Conservation (phyloP, 2,888 invertebrate genomes). For the Macroteleia sp. region DNA sequence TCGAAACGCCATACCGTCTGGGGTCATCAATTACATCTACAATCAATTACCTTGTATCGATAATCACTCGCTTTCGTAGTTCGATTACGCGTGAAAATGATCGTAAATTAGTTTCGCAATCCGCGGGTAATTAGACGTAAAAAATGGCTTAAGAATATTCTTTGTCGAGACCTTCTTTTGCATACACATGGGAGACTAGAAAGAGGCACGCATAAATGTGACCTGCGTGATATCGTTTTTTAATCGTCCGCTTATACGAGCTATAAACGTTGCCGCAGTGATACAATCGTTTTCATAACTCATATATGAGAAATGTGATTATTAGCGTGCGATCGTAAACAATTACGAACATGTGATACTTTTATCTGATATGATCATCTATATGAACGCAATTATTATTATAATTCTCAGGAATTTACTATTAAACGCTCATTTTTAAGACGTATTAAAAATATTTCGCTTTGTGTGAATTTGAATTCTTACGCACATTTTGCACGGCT, state of each 20-base stretch:
- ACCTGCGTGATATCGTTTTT: constrained; percentile 49
- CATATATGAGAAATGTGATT: constrained; percentile 47
- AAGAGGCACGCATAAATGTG: constrained; percentile 38
- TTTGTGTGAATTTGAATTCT: no score
- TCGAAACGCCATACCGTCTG: constrained; percentile 12
- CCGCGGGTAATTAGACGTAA: constrained; percentile 39
- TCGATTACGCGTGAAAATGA: constrained; percentile 52
- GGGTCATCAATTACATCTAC: constrained; percentile 57
- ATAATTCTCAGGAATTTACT: constrained; percentile 32
- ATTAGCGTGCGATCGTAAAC: constrained; percentile 38
- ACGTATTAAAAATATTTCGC: no score
- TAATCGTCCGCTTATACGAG: constrained; percentile 30
- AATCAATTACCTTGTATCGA: constrained; percentile 50
- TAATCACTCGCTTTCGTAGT: constrained; percentile 47
- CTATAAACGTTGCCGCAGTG: constrained; percentile 27
- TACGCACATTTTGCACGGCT: constrained; percentile 2
- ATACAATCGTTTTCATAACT: constrained; percentile 57
- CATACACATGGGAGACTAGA: constrained; percentile 10
- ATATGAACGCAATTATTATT: constrained; percentile 40
- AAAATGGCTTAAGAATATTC: constrained; percentile 37
- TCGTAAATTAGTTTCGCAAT: constrained; percentile 55
- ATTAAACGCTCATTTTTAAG: constrained; percentile 19
- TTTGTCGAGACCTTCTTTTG: constrained; percentile 25
- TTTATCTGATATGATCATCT: constrained; percentile 43
- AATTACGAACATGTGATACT: constrained; percentile 47